Percentiles rank a stretch among this genome's conserved stretches.
phyloP scores from a whole-genome alignment of 2,113 vertebrate species.

The Burhinus bistriatus region DNA sequence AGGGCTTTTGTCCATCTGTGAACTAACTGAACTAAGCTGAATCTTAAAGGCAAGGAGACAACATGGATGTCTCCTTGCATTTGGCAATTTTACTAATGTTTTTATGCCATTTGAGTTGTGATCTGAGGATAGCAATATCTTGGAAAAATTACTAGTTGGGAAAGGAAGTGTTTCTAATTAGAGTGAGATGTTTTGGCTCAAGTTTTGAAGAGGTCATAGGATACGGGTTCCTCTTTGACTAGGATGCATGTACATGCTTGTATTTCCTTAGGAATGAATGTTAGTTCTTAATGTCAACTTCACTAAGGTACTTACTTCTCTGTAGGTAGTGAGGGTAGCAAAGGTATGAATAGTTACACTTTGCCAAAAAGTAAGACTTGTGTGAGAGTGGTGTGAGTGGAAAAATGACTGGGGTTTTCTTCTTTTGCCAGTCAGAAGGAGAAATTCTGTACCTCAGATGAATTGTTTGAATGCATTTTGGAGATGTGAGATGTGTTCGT shows the following conservation, averaged over 20 bases:
- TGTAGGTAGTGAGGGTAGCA: neutral
- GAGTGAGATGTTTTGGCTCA: conserved; percentile 13
- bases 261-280: conserved; percentile 33
- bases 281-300: neutral
- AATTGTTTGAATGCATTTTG: neutral
- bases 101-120: neutral
- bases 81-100: neutral
- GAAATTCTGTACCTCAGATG: neutral
- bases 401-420: neutral
- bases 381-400: neutral
- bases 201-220: conserved; percentile 17
- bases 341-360: neutral
- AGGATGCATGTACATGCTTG: neutral
- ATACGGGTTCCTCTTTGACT: conserved; percentile 33
- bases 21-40: neutral
- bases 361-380: neutral
- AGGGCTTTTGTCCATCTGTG: neutral
- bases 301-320: neutral
- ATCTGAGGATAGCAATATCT: neutral
- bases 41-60: neutral
- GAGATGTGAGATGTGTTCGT: neutral
- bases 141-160: neutral
- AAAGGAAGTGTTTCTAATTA: conserved; percentile 66
- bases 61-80: neutral
- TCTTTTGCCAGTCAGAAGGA: neutral